These are phyloP conservation scores for Vimba vimba DNA, from an alignment of 2,113 vertebrate genomes.

Conservation along the genomic window DNA sequence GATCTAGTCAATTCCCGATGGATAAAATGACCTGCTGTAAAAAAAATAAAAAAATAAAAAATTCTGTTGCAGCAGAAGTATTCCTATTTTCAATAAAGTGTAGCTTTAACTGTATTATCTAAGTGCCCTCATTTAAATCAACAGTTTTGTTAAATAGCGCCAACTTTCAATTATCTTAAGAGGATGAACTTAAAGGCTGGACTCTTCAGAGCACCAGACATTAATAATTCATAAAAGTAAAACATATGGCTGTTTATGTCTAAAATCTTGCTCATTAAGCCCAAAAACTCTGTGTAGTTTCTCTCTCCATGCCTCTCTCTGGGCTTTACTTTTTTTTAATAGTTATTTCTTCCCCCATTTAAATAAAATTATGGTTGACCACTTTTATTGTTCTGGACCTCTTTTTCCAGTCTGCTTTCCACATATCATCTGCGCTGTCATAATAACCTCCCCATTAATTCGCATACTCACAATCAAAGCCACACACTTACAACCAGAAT, in stretches of 20 bases:
- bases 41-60: too few species aligned
- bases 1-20: too few species aligned
- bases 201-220: too few species aligned
- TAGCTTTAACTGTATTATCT: too few species aligned
- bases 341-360: background rate
- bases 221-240: too few species aligned
- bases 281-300: background rate
- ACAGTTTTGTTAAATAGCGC: background rate
- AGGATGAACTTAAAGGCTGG: too few species aligned
- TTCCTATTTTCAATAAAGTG: too few species aligned
- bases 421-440: background rate
- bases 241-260: too few species aligned
- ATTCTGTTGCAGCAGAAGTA: too few species aligned
- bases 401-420: slow-evolving; percentile 2
- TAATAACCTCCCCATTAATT: background rate
- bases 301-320: background rate
- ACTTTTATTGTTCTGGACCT: background rate
- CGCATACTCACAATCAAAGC: background rate
- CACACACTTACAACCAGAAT: background rate
- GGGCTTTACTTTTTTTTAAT: background rate
- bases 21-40: too few species aligned
- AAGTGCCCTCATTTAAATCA: too few species aligned
- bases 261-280: background rate
- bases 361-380: background rate
- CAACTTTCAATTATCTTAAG: background rate